Base-by-base conservation (phyloP, 2,888 invertebrate genomes). In the Apodemia duryi region DNA sequence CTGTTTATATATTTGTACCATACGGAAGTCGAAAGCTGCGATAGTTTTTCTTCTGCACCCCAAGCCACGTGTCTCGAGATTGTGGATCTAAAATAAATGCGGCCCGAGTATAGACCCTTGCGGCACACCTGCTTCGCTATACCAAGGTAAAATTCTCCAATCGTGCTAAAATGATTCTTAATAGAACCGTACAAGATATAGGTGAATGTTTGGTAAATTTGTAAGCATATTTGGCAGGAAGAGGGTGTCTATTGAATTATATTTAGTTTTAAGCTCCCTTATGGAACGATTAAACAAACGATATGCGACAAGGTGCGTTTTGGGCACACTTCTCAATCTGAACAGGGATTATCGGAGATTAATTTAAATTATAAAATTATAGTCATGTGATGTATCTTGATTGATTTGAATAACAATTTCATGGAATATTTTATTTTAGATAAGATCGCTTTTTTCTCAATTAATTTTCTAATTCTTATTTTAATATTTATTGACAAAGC, bases 161-260 rank as follows among this genome's bases (percentile, higher is more conserved):
- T 63, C 65, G 69, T 63, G 67, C 70, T 38, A 82, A 78, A 77
- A 66, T 70, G 51, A 65, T 65, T 74, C 75, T 75, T 88, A 83
- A 69, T 63, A 28, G 71, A 63, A 69, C 71, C 63, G 32, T 67
- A 76, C 84, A 86, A 70, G 74, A 71, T 21, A 66, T 62, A 66
- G 35, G 62, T 1, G 21, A 63, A 67, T 65, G 67, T 79, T 70
- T 64, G 43, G 41, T 70, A 68, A 68, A 63, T 62, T 82, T 77
- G 83, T 83, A 77, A 77, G 77, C 83, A 87, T 86, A 87, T 90
- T 89, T 86, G 87, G 87, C 89, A 90, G 91, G 90, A 91, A 89
- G 91, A 91, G 91, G 91, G 91, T 88, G 89, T 88, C 83, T 83
- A 86, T 86, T 84, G 85, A 85, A 87, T 87, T 91, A 91, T 91